These are phyloP conservation scores for Budorcas taxicolor DNA, from an alignment of 2,113 vertebrate species.

Conservation along the genomic window DNA sequence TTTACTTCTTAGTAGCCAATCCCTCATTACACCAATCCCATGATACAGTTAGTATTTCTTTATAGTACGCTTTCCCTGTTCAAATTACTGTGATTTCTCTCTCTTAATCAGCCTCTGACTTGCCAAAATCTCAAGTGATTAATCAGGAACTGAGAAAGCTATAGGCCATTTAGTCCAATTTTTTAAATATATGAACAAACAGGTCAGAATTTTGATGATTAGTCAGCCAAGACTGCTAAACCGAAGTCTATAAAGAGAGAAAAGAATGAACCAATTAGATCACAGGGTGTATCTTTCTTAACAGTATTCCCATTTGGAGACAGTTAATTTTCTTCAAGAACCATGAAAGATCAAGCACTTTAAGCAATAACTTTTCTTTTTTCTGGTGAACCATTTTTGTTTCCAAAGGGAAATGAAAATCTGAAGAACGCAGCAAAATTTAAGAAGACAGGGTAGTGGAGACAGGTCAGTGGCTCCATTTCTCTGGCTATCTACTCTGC, in stretches of 20 bases:
- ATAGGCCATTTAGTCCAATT: background rate
- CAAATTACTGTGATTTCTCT: background rate
- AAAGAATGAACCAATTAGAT: background rate
- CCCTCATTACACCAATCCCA: background rate
- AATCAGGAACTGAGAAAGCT: background rate
- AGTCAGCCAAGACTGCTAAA: background rate
- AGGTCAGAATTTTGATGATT: background rate
- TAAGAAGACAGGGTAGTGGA: background rate
- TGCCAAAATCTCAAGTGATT: background rate
- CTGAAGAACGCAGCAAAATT: background rate
- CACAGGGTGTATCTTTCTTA: background rate
- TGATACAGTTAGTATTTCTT: background rate
- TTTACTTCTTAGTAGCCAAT: background rate
- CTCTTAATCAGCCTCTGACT: background rate
- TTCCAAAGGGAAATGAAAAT: slow-evolving; percentile 22
- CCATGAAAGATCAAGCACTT: background rate
- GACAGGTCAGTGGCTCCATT: background rate
- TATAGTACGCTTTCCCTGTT: background rate
- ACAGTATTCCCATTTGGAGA: background rate
- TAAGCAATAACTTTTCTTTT: background rate
- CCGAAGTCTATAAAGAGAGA: background rate
- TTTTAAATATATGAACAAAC: background rate
- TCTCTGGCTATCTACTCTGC: background rate
- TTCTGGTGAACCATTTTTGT: background rate
- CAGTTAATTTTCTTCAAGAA: background rate